Evolutionary conservation across 2,797 vertebrate species (phyloP).

Genomic region (Rhincodon typus): DNA sequence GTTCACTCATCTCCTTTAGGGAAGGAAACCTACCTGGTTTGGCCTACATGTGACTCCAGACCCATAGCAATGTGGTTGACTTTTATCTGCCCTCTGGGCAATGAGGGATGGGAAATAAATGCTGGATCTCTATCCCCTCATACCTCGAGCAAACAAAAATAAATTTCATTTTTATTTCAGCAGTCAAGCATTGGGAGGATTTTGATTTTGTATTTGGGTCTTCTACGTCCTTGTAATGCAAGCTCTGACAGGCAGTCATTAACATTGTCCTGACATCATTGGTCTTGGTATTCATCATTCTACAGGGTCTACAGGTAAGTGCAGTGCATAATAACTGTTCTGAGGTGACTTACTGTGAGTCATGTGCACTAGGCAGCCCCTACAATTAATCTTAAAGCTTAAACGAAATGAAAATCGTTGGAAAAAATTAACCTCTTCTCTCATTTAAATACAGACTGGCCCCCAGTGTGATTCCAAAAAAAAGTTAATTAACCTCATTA

Average conservation of each 20-base stretch:
- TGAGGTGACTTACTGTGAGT: not conserved
- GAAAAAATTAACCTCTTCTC: not conserved
- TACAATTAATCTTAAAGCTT: not conserved
- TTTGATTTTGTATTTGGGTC: not conserved
- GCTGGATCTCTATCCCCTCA: no score
- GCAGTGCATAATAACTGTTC: not conserved
- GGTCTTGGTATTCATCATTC: not conserved
- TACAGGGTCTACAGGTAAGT: not conserved
- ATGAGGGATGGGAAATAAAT: no score
- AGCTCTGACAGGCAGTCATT: not conserved
- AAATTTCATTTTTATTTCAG: not conserved
- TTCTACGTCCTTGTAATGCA: not conserved
- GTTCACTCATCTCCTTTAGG: no score
- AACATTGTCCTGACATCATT: not conserved
- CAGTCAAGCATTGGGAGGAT: not conserved
- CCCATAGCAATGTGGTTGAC: no score
- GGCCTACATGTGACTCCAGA: no score
- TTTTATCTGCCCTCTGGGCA: no score
- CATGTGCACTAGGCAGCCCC: not conserved
- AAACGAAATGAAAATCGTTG: not conserved
- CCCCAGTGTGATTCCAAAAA: not conserved
- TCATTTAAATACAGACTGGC: not conserved
- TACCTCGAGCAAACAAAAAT: no score
- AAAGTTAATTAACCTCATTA: not conserved
- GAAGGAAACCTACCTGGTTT: no score